Conservation (phyloP, 2,888 invertebrate genomes). For the Hydrotaea diabolus region DNA sequence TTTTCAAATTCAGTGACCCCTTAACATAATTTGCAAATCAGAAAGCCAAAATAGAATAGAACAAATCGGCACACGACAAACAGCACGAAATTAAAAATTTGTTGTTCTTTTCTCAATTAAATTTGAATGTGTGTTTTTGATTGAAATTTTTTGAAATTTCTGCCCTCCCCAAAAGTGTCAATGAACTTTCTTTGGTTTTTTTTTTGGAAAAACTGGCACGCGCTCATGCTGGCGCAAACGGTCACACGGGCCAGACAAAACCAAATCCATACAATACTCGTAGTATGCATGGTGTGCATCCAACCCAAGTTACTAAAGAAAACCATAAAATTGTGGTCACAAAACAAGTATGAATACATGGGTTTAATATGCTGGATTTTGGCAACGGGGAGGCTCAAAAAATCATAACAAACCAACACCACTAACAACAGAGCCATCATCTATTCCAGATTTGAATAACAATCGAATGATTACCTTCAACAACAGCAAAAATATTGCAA, state of each 20-base stretch:
- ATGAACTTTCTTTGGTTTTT: background rate
- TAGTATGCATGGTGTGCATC: too few species aligned
- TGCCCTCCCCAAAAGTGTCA: constrained; percentile 1
- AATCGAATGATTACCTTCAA: background rate
- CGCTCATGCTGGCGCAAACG: background rate
- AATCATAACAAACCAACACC: too few species aligned
- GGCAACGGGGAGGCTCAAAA: too few species aligned
- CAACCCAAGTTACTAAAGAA: too few species aligned
- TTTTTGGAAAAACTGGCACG: background rate
- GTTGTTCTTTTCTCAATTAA: background rate
- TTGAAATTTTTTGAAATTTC: background rate
- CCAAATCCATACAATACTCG: background rate
- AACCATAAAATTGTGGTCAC: too few species aligned
- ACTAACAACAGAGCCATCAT: background rate
- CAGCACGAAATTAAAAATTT: background rate
- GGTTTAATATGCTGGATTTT: too few species aligned
- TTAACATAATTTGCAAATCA: background rate
- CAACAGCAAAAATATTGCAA: background rate
- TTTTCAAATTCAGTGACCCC: background rate
- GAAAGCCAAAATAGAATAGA: background rate
- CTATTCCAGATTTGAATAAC: background rate
- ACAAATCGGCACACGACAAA: background rate
- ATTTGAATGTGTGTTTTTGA: background rate
- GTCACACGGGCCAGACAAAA: background rate
- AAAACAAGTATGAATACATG: too few species aligned